Conservation (phyloP, 2,888 invertebrate species). For the Aproaerema taeniolella region DNA sequence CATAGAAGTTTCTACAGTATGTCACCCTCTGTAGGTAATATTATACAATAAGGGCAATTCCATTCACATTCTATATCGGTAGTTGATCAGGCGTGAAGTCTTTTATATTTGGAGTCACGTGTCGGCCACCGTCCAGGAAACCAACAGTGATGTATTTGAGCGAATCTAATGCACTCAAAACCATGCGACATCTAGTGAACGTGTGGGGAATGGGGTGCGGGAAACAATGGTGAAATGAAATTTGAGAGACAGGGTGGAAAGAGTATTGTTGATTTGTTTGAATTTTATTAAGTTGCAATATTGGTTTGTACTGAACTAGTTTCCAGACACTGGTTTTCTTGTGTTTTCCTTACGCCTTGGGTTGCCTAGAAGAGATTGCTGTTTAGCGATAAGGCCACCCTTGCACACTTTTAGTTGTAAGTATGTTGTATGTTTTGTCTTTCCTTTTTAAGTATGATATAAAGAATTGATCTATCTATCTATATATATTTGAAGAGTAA, state of each 20-base stretch:
- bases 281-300: background rate
- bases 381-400: too few species aligned
- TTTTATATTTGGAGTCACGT: conserved; percentile 73
- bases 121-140: conserved; percentile 67
- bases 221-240: conserved; percentile 36
- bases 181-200: conserved; percentile 47
- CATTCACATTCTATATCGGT: conserved; percentile 64
- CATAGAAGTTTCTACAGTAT: conserved; percentile 27
- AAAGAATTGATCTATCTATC: too few species aligned
- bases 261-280: too few species aligned
- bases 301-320: background rate
- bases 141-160: conserved; percentile 61
- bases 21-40: conserved; percentile 47
- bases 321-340: too few species aligned
- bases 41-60: conserved; percentile 71
- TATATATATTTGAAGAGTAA: too few species aligned
- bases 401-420: too few species aligned
- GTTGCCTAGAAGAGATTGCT: too few species aligned
- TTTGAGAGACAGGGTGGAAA: conserved; percentile 40
- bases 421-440: too few species aligned
- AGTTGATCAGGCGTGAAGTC: conserved; percentile 70
- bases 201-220: conserved; percentile 32
- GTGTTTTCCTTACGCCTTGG: too few species aligned
- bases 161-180: conserved; percentile 73
- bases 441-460: too few species aligned